A percentile compares a stretch with the other conserved stretches of the same genome.
phyloP scores from a whole-genome alignment of 2,797 vertebrate species.

The Megalops cyprinoides region DNA sequence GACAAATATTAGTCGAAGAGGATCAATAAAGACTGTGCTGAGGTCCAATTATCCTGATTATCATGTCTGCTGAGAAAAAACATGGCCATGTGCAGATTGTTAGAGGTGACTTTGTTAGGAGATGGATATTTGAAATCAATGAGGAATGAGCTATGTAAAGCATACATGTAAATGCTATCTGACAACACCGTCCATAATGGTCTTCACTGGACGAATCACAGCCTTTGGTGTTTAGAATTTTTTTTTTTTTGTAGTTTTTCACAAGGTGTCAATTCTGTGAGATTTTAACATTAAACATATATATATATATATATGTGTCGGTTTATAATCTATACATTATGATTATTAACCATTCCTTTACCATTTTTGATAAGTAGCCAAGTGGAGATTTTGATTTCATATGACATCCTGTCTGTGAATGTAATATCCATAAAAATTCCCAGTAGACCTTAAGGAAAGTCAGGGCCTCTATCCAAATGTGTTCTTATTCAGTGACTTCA shows the following conservation, averaged over 20 bases:
- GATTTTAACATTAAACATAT: conserved; percentile 42
- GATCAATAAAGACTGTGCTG: conserved; percentile 58
- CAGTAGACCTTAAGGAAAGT: not conserved
- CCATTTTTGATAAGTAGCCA: conserved; percentile 42
- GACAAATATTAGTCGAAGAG: conserved; percentile 47
- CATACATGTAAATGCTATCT: conserved; percentile 37
- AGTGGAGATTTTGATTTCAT: conserved; percentile 33
- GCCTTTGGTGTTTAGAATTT: conserved; percentile 22
- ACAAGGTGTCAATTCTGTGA: conserved; percentile 44
- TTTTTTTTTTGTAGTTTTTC: conserved; percentile 36
- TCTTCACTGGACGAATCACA: conserved; percentile 19
- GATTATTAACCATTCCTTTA: conserved; percentile 44
- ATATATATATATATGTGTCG: conserved; percentile 42
- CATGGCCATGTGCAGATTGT: conserved; percentile 41
- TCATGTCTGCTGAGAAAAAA: conserved; percentile 41
- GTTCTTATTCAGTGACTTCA: not conserved
- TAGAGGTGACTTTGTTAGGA: conserved; percentile 29
- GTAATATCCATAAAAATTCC: conserved; percentile 1
- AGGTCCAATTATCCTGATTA: conserved; percentile 49
- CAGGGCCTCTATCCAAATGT: not conserved
- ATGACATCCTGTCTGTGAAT: conserved; percentile 18
- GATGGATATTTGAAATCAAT: conserved; percentile 38
- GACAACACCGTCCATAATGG: conserved; percentile 21
- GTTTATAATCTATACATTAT: conserved; percentile 46
- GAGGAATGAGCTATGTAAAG: conserved; percentile 14